A percentile compares a stretch with the other conserved stretches of the same genome.
Evolutionary conservation across 2,113 vertebrate species (phyloP).

Genomic region (Lota lota): DNA sequence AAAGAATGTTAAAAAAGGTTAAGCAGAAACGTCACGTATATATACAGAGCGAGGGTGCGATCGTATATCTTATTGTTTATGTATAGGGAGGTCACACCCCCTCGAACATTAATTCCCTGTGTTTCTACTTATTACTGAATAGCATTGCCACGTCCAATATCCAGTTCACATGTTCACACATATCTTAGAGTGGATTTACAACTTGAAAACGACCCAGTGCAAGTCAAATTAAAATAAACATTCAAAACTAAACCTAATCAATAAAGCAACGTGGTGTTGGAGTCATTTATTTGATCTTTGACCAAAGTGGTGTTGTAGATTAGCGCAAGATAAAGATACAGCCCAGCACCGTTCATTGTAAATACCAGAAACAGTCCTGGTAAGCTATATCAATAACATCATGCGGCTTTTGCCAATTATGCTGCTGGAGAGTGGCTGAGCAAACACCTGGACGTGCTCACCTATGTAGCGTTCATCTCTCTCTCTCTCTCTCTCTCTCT

Average conservation of each 20-base stretch:
- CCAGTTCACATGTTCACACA: constrained; percentile 57
- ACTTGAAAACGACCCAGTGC: constrained; percentile 49
- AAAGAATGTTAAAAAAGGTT: constrained; percentile 33
- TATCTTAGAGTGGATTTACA: constrained; percentile 31
- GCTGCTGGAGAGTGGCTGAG: too few relatives aligned
- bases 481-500: background rate
- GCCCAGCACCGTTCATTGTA: too few relatives aligned
- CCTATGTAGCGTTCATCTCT: background rate
- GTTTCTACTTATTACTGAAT: constrained; percentile 20
- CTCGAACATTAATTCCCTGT: constrained; percentile 14
- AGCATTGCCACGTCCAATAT: constrained; percentile 45
- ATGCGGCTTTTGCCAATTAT: too few relatives aligned
- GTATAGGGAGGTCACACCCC: constrained; percentile 18
- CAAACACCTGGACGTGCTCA: too few relatives aligned
- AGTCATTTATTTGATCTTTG: constrained; percentile 32
- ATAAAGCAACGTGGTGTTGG: constrained; percentile 40
- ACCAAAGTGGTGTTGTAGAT: constrained; percentile 39
- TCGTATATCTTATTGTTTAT: constrained; percentile 3
- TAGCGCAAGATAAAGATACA: too few relatives aligned
- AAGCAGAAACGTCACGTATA: constrained; percentile 44
- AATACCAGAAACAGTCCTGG: too few relatives aligned
- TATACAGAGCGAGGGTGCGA: constrained; percentile 52
- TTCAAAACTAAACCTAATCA: constrained; percentile 36
- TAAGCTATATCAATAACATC: too few relatives aligned
- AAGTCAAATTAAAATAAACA: constrained; percentile 47